phyloP scores from a whole-genome alignment of 2,113 vertebrate species.

The Indicator maculatus region DNA sequence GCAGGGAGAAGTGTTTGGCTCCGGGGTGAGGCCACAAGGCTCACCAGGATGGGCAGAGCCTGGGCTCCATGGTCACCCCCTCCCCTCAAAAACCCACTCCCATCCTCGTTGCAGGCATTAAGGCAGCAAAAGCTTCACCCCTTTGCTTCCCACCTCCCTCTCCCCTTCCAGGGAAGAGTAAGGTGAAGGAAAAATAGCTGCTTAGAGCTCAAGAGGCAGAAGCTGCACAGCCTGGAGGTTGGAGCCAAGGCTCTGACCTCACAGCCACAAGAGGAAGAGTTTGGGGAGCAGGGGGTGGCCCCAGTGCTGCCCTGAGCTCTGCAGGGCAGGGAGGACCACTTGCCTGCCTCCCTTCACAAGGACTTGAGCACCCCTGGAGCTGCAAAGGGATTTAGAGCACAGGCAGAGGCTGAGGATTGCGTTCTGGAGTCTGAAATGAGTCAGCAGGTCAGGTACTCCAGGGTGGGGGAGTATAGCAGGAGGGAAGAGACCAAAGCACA shows the following conservation, averaged over 20 bases:
- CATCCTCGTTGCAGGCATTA: neutral
- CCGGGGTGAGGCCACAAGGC: neutral
- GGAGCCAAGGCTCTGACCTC: neutral
- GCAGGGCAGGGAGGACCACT: neutral
- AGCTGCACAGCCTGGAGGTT: rapidly evolving
- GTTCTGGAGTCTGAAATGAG: neutral
- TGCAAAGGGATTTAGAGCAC: neutral
- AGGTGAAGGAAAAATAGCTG: neutral
- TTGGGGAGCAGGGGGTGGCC: rapidly evolving
- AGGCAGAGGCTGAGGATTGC: rapidly evolving
- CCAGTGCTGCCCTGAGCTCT: neutral
- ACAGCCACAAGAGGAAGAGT: neutral
- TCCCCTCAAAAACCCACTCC: neutral
- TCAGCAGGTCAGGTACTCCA: neutral
- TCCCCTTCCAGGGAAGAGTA: rapidly evolving
- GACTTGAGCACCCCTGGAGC: neutral
- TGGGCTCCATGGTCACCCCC: neutral
- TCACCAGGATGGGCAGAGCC: rapidly evolving
- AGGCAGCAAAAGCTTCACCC: neutral
- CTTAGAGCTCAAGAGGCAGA: rapidly evolving
- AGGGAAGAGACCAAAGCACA: neutral
- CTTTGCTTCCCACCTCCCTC: neutral
- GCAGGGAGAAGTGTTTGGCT: rapidly evolving
- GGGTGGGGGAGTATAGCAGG: rapidly evolving
- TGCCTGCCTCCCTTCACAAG: rapidly evolving